These are phyloP conservation scores for Euphydryas editha DNA, from an alignment of 2,888 invertebrate genomes.

Conservation along the genomic window DNA sequence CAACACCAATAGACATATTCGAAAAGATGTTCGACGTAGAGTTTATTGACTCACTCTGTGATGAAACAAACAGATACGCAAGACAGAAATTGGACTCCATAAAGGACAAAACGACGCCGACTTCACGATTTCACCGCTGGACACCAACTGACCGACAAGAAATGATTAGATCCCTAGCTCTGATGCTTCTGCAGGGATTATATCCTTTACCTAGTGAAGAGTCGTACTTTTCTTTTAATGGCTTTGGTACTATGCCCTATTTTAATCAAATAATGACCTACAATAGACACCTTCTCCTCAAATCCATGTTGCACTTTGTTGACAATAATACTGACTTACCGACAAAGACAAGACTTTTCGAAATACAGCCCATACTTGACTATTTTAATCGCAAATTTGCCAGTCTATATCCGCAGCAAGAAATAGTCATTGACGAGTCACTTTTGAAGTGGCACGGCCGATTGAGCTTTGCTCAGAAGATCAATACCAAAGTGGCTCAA, in stretches of 20 bases:
- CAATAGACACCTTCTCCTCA: conserved; percentile 42
- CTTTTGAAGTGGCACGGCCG: conserved; percentile 47
- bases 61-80: conserved; percentile 40
- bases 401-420: conserved; percentile 42
- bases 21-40: conserved; percentile 36
- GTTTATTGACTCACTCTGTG: conserved; percentile 42
- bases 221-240: conserved; percentile 42
- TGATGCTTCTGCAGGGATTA: conserved; percentile 42
- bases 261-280: conserved; percentile 44
- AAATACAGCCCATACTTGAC: conserved; percentile 42
- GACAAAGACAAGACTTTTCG: conserved; percentile 34
- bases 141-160: conserved; percentile 38
- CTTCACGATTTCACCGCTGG: conserved; percentile 31
- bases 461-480: conserved; percentile 44
- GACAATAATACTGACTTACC: conserved; percentile 35
- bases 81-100: conserved; percentile 28
- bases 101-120: conserved; percentile 24
- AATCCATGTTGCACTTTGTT: conserved; percentile 42
- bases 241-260: conserved; percentile 43
- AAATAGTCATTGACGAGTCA: conserved; percentile 47
- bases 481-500: conserved; percentile 40
- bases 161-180: conserved; percentile 41
- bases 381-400: conserved; percentile 45
- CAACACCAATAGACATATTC: conserved; percentile 35
- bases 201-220: conserved; percentile 44